Percentiles rank a stretch among this genome's conserved stretches.
Evolutionary conservation across 2,888 invertebrate species (phyloP).

Genomic region (Poecilus cupreus): DNA sequence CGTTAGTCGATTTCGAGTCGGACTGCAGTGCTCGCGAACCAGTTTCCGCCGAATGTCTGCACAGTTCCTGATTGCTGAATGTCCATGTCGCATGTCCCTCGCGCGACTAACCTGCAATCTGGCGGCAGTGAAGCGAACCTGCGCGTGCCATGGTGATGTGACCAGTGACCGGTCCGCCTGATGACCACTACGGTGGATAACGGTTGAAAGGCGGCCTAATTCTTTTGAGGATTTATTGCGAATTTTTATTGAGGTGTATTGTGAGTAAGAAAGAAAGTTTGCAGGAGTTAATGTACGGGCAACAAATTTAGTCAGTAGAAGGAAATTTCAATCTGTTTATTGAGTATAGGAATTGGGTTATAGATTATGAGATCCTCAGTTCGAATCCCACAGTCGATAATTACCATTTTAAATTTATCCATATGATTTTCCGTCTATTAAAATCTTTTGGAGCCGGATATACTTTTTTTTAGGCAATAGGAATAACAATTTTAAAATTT

Average conservation of each 20-base stretch:
- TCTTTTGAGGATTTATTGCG: not conserved
- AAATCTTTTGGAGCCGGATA: too few species aligned
- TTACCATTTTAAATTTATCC: too few species aligned
- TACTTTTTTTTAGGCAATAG: too few species aligned
- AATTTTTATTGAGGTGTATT: not conserved
- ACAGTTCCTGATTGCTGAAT: not conserved
- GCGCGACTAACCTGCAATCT: slow-evolving; percentile 34
- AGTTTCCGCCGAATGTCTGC: not conserved
- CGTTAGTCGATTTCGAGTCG: not conserved
- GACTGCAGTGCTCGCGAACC: slow-evolving; percentile 1
- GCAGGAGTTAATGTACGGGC: not conserved
- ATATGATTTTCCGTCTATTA: too few species aligned
- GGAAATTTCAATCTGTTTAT: too few species aligned
- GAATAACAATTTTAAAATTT: too few species aligned
- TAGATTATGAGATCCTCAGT: too few species aligned
- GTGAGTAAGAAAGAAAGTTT: not conserved
- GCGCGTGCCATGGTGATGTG: slow-evolving; percentile 10
- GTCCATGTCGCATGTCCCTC: slow-evolving; percentile 27
- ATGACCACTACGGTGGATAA: slow-evolving; percentile 9
- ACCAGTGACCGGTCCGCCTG: slow-evolving; percentile 16
- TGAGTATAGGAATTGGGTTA: too few species aligned
- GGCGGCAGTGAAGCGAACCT: slow-evolving; percentile 37
- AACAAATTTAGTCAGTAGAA: too few species aligned
- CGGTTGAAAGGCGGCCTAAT: not conserved
- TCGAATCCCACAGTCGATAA: too few species aligned